Evolutionary conservation across 1,140 invertebrate species (phyloP), one percentile per base, ranked within the genome.

Genomic region (Aphelinus atriplicis): DNA sequence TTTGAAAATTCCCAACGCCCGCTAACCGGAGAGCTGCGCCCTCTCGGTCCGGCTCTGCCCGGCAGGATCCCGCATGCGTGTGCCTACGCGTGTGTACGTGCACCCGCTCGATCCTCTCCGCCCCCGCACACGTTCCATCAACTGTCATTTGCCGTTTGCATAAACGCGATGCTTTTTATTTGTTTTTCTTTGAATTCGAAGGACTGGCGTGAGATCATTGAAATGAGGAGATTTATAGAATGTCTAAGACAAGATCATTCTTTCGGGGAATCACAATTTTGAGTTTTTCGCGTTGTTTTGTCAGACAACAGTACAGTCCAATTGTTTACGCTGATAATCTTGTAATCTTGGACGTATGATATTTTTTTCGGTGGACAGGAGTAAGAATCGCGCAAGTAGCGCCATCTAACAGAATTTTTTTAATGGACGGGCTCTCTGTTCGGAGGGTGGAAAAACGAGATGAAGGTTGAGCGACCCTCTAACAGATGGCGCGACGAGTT

Each of bases 1-100:
- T 86, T 86, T 84, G 82, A 85, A 86, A 85, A 82, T 82, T 79
- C 26, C 26, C 26, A 26, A 26, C 82, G 75, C 82, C 83, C 84
- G 83, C 83, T 83, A 84, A 85, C 84, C 74, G 81, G 42, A 76
- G 73, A 71, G 51, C 73, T 78, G 76, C 80, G 77, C 75, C 72
- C 63, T 66, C 77, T 73, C 55, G 47, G 26, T 26, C 26, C 26
- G 26, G 26, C 26, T 26, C 26, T 26, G 26, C 26, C 26, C 26
- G 26, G 26, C 26, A 26, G 26, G 26, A 26, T 26, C 26, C 26
- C 26, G 26, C 26, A 26, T 26, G 26, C 26, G 26, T 26, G 26
- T 26, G 26, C 26, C 53, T 51, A 0, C 7, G 6, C 9, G 48
- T 48, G 53, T 53, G 53, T 78, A 63, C 3, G 42, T 61, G 60